These are phyloP conservation scores for Agrotis segetum DNA, from an alignment of 2,888 invertebrate species.

Conservation along the genomic window DNA sequence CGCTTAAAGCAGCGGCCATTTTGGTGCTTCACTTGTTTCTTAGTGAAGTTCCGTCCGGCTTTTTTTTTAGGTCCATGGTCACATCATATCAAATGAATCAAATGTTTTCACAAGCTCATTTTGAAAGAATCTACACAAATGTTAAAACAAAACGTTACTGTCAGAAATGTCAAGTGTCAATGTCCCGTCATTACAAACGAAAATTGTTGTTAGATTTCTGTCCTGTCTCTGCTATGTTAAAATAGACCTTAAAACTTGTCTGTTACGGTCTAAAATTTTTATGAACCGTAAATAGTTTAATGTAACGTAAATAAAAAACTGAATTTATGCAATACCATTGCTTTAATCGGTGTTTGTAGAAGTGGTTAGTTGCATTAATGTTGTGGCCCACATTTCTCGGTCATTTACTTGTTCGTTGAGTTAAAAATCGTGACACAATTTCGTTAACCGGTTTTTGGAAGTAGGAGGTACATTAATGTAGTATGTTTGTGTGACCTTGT, in stretches of 20 bases:
- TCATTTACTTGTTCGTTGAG: slow-evolving; percentile 2
- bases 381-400: slow-evolving; percentile 5
- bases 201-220: slow-evolving; percentile 12
- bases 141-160: slow-evolving; percentile 8
- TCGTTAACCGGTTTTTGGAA: slow-evolving; percentile 55
- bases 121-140: background rate
- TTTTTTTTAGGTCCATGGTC: no score
- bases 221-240: slow-evolving; percentile 4
- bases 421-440: slow-evolving; percentile 58
- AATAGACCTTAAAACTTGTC: background rate
- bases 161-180: slow-evolving; percentile 32
- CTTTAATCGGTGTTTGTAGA: slow-evolving; percentile 24
- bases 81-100: no score
- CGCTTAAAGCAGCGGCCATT: no score
- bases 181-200: slow-evolving; percentile 29
- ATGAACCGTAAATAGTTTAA: slow-evolving; percentile 6
- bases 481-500: slow-evolving; percentile 75
- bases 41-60: no score
- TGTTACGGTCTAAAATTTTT: background rate
- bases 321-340: slow-evolving; percentile 11
- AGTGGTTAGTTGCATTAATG: slow-evolving; percentile 5
- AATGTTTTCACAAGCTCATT: no score
- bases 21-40: no score
- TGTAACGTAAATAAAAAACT: slow-evolving; percentile 28
- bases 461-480: slow-evolving; percentile 43